Evolutionary conservation across 2,888 invertebrate species (phyloP), one percentile per base, ranked within the genome.

Genomic region (Anticlea derivata): DNA sequence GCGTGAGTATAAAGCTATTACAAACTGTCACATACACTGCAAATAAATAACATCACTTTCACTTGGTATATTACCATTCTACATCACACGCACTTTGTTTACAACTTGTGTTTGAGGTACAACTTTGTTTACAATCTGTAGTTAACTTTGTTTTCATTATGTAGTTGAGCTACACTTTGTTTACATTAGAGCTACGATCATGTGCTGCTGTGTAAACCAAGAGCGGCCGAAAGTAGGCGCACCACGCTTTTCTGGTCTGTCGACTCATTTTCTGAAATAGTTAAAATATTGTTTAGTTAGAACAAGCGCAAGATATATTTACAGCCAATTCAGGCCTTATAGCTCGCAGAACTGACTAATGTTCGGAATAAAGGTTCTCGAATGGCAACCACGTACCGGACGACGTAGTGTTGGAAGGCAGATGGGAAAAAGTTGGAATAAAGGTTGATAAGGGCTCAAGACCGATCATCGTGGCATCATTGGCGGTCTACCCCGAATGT

Each of bases 161-260:
- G 23, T 23, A 23, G 23, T 23, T 7, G 23, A 23, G 23, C 5
- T 23, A 23, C 30, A 26, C 12, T 24, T 13, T 29, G 39, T 23
- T 30, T 8, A 30, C 41, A 13, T 2, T 2, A 0, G 7, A n/a
- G 24, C 22, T 38, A 33, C 37, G 62, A 77, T 87, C 87, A 87
- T 86, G 83, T 87, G 78, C 60, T 80, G 58, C 86, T 66, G 46
- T 92, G 80, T 17, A 96, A 88, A 0, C 96, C 96, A 26, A 97
- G 86, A 0, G 95, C 96, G 65, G 95, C 94, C 37, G 96, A 96
- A 47, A 97, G 86, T 60, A 97, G 86, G 55, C 95, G 93, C 7
- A 96, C 93, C 5, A 97, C 95, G 66, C 96, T 95, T 77, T 94
- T 96, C 61, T 94, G 94, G 66, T 96, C 95, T 2, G 93, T 92